Base-by-base conservation (phyloP, 2,797 vertebrate species). In the Pteronotus mesoamericanus region DNA sequence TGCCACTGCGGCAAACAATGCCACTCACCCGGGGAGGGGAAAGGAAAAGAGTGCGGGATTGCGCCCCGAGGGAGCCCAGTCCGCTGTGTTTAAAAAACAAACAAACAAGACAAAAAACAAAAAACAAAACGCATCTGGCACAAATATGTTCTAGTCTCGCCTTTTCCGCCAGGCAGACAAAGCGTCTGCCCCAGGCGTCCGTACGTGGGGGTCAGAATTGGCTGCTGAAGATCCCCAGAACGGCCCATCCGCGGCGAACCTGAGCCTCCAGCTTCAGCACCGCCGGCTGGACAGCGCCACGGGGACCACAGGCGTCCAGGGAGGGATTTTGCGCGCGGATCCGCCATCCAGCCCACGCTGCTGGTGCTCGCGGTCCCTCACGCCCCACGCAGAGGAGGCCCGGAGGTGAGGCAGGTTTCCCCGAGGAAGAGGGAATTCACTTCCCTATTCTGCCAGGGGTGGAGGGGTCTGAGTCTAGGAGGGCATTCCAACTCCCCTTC, bases 261-360 rank as follows among this genome's bases (percentile, higher is more conserved):
- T 5, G 16, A 78, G 53, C 29, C 55, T 68, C 37, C 57, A 14
- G 46, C 16, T 92, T 95, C 97, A 97, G 95, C 95, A 96, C 96
- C 77, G 59, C 48, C n/a, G 57, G 9, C 64, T 68, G 96, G 95
- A 97, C 92, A 97, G 97, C 94, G 89, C 85, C 89, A 7, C 15
- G 26, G 3, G n/a, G n/a, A n/a, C 21, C 9, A 0, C 9, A 0
- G 0, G 74, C 3, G 21, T 37, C 29, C 0, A 0, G 8, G 29
- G 18, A 44, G 15, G 4, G 46, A 42, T 51, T 51, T 18, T 1
- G 19, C 1, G 16, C 1, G 21, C 9, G 2, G 11, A 42, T 46
- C 5, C 1, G 24, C 48, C 5, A 24, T 61, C 66, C 4, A 44
- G 68, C 9, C 9, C 6, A 9, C 14, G 6, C 29, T 1, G 53